Conservation (phyloP, 2,888 invertebrate species). For the Tipula confusa region DNA sequence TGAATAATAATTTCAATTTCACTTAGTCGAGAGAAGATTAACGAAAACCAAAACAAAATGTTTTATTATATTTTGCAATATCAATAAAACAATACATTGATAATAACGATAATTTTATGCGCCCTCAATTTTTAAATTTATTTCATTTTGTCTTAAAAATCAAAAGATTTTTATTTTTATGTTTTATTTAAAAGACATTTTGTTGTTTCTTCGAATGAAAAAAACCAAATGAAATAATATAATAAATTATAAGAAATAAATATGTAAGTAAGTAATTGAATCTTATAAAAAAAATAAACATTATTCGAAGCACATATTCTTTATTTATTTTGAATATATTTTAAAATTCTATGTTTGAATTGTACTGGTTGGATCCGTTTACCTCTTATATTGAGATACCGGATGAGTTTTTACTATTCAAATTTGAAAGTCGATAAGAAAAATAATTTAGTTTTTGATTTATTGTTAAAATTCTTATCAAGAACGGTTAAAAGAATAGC, state of each 20-base stretch:
- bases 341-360: neutral
- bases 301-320: neutral
- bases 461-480: neutral
- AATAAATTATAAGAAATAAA: neutral
- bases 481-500: neutral
- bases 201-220: neutral
- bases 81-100: slow-evolving; percentile 3
- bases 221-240: neutral
- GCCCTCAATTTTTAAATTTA: neutral
- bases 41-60: neutral
- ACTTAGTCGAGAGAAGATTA: neutral
- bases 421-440: neutral
- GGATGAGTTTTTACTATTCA: neutral
- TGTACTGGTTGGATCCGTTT: neutral
- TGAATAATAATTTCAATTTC: neutral
- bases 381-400: neutral
- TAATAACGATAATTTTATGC: neutral
- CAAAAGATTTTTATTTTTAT: neutral
- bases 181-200: neutral
- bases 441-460: neutral
- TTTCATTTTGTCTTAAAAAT: neutral
- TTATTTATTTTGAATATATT: neutral
- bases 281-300: neutral
- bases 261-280: neutral
- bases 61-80: neutral